Evolutionary conservation across 2,113 vertebrate genomes (phyloP).

Genomic region (Platysteira castanea): DNA sequence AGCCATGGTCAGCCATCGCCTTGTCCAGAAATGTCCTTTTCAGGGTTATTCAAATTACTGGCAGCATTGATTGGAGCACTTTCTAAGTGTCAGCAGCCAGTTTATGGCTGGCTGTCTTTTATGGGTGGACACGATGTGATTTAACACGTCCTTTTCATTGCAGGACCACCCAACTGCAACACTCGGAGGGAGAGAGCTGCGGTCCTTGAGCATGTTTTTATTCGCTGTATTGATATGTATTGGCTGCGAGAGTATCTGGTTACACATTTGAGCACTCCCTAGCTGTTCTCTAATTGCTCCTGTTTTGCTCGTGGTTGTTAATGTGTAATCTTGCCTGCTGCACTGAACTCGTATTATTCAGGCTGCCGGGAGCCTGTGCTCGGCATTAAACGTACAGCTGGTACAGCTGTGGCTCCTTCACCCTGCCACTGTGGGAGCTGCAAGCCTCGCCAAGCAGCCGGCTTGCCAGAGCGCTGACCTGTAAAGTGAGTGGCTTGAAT

Average conservation of each 20-base stretch:
- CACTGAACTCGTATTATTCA: not conserved
- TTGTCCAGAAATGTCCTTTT: not conserved
- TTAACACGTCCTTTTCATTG: conserved; percentile 9
- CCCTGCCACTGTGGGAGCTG: conserved; percentile 21
- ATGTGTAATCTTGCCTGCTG: conserved; percentile 21
- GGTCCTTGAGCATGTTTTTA: conserved; percentile 10
- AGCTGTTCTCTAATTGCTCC: conserved; percentile 43
- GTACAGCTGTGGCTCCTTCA: conserved; percentile 36
- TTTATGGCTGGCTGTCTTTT: not conserved
- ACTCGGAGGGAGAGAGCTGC: not conserved
- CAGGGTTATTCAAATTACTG: not conserved
- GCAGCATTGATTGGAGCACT: not conserved
- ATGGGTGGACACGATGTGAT: conserved; percentile 35
- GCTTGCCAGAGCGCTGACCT: conserved; percentile 15
- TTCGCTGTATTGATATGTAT: conserved; percentile 42
- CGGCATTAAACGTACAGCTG: not conserved
- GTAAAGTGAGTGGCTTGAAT: not conserved
- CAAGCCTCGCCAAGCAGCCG: not conserved
- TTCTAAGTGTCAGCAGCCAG: not conserved
- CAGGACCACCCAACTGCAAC: conserved; percentile 45
- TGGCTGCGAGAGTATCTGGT: conserved; percentile 32
- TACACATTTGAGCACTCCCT: conserved; percentile 29
- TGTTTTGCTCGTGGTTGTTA: conserved; percentile 34
- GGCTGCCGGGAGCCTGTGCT: conserved; percentile 22
- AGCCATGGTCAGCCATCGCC: not conserved